Base-by-base conservation (phyloP, 2,888 invertebrate genomes). In the Morpho achilles region DNA sequence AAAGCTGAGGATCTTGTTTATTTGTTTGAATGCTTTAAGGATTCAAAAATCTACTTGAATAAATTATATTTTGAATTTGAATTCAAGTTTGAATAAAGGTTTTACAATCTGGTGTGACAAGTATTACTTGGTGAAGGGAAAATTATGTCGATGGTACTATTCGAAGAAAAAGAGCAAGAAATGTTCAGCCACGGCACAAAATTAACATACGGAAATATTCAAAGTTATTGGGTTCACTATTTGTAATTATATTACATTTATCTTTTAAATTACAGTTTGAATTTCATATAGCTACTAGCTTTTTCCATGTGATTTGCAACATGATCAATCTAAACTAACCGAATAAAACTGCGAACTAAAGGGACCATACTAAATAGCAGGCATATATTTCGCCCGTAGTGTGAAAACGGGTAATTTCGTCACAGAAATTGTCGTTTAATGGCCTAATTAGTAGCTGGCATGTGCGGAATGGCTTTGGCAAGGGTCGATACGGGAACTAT, bases 141-240 rank as follows among this genome's bases (percentile, higher is more conserved):
- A 58, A 8, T 56, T 53, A 7, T 68, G 69, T 39, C 58, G 66
- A 1, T 75, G 75, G 75, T 74, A 75, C 54, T 75, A 74, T 46
- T 75, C 75, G 1, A 74, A 73, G 65, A 74, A 67, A 53, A 70
- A 70, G 23, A 70, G 70, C 39, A 68, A 46, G 32, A 64, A 68
- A 8, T 73, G 74, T 48, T 67, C 63, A 0, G 70, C 68, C 1
- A 63, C 66, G 0, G 63, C 74, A 0, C 59, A 64, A 42, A 74
- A 72, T 1, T n/a, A 63, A 7, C 61, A 70, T 1, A 57, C 51
- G 5, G 44, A 51, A n/a, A 16, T 16, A 16, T 16, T 16, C 16
- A 16, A 16, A 16, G 16, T 16, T 16, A 16, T 16, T 16, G 16
- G 16, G 16, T 16, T 16, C 1, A 1, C 16, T 16, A 16, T 16